These are phyloP conservation scores for Syngnathus rostellatus DNA, from an alignment of 2,797 vertebrate genomes.

Conservation along the genomic window DNA sequence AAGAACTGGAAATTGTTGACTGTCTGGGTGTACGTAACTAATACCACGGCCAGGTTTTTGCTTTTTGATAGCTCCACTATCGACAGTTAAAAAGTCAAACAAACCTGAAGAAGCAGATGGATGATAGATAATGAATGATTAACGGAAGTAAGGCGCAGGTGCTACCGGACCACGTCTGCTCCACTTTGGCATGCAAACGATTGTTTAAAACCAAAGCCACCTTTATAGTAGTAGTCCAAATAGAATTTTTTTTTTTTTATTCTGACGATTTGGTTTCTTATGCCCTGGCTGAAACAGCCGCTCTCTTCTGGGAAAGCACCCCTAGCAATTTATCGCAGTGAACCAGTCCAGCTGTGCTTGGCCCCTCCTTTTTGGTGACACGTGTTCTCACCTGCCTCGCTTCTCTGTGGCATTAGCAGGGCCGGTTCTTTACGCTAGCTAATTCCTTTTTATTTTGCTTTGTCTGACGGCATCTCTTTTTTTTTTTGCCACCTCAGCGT, in stretches of 20 bases:
- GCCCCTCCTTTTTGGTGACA: not conserved
- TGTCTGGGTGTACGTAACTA: no score
- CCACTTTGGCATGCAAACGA: not conserved
- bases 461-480: not conserved
- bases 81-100: not conserved
- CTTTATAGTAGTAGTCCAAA: not conserved
- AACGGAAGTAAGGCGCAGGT: not conserved
- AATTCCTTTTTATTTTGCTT: not conserved
- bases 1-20: no score
- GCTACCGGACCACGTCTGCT: not conserved
- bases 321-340: not conserved
- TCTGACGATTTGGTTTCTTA: not conserved
- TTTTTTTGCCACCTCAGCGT: slow-evolving; percentile 61
- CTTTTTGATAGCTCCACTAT: no score
- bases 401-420: not conserved
- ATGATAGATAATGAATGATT: not conserved
- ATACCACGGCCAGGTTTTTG: no score
- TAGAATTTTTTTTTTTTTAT: not conserved
- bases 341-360: not conserved
- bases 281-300: not conserved
- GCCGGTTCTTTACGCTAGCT: not conserved
- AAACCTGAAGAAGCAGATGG: not conserved
- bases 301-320: not conserved
- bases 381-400: not conserved
- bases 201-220: not conserved